Base-by-base conservation (phyloP, 2,888 invertebrate species). In the Amphipyra tragopoginis region DNA sequence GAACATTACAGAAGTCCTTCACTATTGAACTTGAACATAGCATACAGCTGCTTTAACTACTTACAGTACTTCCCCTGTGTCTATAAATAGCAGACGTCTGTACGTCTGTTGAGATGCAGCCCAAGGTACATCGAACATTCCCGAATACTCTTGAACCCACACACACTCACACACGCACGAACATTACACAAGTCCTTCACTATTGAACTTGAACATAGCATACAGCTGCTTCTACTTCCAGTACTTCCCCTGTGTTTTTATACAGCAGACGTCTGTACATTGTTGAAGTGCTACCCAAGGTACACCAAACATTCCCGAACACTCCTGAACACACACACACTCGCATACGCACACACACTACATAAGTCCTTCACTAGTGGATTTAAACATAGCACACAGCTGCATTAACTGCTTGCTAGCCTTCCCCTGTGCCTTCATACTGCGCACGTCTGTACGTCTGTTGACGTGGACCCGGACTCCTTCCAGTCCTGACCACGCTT, bases 381-480 rank as follows among this genome's bases (percentile, higher is more conserved):
- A 66, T 61, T 90, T 91, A 44, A 91, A 90, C 73, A 90, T 75
- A 7, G 80, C 81, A 51, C 85, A 83, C 0, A 91, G 57, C 3
- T 91, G 89, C 21, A 83, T 52, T 10, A 91, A 66, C 64, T 87
- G 89, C 38, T 84, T 87, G 64, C 81, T 86, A 14, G 77, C 67
- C 56, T 87, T 89, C n/a, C 79, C 83, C 56, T 71, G 72, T 2
- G 50, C 43, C 56, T 79, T 79, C 72, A 77, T 73, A 26, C 43
- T 67, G 6, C 87, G 83, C 14, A 89, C 81, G 65, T 91, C 92
- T 0, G 81, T 73, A 0, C 92, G 83, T 33, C 90, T 75, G 66
- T 84, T 84, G 26, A 91, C 81, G 72, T 93, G 93, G 3, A 84
- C 86, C 1, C 89, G 83, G 0, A 93, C 93, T 0, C 91, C 92